Evolutionary conservation across 2,113 vertebrate genomes (phyloP).

Genomic region (Bombycilla garrulus): DNA sequence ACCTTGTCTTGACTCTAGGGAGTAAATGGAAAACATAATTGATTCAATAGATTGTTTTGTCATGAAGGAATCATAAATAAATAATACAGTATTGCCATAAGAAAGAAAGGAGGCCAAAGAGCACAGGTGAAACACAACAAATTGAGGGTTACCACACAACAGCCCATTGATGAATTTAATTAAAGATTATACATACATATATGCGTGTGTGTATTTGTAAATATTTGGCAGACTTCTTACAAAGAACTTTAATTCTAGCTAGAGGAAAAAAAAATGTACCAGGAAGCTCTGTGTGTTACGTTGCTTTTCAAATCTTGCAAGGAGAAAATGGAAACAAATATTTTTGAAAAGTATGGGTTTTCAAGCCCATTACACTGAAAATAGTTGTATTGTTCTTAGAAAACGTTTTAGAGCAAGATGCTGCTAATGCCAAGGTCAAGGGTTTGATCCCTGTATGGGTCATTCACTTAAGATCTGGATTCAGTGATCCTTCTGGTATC

Average conservation of each 20-base stretch:
- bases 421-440: constrained; percentile 33
- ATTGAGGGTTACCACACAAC: neutral
- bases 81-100: neutral
- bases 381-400: neutral
- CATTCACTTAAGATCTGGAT: neutral
- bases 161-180: neutral
- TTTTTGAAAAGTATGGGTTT: neutral
- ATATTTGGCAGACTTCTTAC: neutral
- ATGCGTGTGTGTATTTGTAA: neutral
- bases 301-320: neutral
- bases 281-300: neutral
- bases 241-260: neutral
- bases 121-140: neutral
- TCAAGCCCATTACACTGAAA: neutral
- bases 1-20: neutral
- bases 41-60: neutral
- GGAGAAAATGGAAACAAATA: neutral
- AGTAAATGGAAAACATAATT: neutral
- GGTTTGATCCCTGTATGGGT: constrained; percentile 20
- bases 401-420: neutral
- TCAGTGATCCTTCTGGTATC: neutral
- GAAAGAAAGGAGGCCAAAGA: neutral
- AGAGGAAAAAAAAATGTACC: neutral
- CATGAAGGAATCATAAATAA: neutral
- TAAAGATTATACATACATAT: neutral